Evolutionary conservation across 2,888 invertebrate species (phyloP).

Genomic region (Anthophora plumipes): DNA sequence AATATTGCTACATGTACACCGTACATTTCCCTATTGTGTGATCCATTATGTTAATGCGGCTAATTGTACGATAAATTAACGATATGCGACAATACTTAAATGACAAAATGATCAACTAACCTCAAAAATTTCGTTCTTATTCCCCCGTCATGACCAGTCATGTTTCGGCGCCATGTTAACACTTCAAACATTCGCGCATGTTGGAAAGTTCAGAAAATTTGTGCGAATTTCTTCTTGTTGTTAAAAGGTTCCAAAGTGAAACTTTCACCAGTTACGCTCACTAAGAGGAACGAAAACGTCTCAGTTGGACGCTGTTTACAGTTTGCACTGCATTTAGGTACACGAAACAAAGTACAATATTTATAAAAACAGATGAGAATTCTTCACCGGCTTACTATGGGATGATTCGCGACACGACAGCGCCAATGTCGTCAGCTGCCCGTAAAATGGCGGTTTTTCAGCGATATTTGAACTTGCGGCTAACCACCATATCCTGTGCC

Average conservation of each 20-base stretch:
- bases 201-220: constrained; percentile 66
- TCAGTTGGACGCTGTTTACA: constrained; percentile 21
- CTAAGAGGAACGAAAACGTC: constrained; percentile 26
- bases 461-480: constrained; percentile 55
- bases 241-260: constrained; percentile 21
- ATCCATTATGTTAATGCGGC: neutral
- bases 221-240: constrained; percentile 44
- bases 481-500: constrained; percentile 35
- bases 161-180: constrained; percentile 81
- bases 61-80: constrained; percentile 21
- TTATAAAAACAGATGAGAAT: constrained; percentile 73
- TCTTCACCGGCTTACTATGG: constrained; percentile 61
- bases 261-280: constrained; percentile 22
- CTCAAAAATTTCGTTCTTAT: constrained; percentile 75
- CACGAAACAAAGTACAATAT: constrained; percentile 67
- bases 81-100: constrained; percentile 39
- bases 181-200: constrained; percentile 79
- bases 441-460: constrained; percentile 54
- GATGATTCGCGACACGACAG: constrained; percentile 62
- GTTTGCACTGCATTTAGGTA: constrained; percentile 42
- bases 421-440: constrained; percentile 65
- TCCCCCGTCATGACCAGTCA: constrained; percentile 78
- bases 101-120: constrained; percentile 75
- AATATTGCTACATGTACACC: constrained; percentile 1
- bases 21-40: neutral